Evolutionary conservation across 2,888 invertebrate species (phyloP).

Genomic region (Melolontha melolontha): DNA sequence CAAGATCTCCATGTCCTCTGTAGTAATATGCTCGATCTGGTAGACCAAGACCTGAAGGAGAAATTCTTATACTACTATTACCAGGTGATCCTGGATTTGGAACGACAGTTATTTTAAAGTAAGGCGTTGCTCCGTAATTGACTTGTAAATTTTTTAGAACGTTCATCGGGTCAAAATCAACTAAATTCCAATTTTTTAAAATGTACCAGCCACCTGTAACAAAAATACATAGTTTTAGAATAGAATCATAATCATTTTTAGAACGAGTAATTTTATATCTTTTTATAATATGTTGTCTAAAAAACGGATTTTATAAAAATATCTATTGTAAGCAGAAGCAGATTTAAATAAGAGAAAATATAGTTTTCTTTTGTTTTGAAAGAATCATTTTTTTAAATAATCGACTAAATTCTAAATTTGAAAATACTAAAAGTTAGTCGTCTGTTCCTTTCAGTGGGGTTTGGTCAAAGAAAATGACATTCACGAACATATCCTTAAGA

Average conservation of each 20-base stretch:
- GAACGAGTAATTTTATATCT: too few species aligned
- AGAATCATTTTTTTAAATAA: too few species aligned
- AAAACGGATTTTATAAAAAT: neutral
- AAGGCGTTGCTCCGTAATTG: constrained; percentile 67
- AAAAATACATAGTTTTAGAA: constrained; percentile 26
- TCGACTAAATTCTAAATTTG: too few species aligned
- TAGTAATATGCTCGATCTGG: constrained; percentile 69
- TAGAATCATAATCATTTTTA: neutral
- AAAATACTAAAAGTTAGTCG: too few species aligned
- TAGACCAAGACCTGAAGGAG: constrained; percentile 69
- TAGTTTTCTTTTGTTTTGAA: too few species aligned
- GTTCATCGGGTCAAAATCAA: constrained; percentile 63
- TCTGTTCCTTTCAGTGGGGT: too few species aligned
- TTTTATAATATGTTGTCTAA: neutral
- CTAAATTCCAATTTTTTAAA: constrained; percentile 63
- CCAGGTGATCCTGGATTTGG: constrained; percentile 66
- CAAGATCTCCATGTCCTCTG: constrained; percentile 60
- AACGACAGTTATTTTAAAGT: constrained; percentile 68
- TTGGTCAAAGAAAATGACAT: too few species aligned
- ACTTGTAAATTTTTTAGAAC: constrained; percentile 65
- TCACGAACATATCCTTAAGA: too few species aligned
- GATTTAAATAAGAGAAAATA: neutral
- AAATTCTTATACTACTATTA: constrained; percentile 67
- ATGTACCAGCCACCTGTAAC: constrained; percentile 69
- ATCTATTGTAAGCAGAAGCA: neutral